Evolutionary conservation across 2,888 invertebrate species (phyloP).

Genomic region (Xestia ashworthii): DNA sequence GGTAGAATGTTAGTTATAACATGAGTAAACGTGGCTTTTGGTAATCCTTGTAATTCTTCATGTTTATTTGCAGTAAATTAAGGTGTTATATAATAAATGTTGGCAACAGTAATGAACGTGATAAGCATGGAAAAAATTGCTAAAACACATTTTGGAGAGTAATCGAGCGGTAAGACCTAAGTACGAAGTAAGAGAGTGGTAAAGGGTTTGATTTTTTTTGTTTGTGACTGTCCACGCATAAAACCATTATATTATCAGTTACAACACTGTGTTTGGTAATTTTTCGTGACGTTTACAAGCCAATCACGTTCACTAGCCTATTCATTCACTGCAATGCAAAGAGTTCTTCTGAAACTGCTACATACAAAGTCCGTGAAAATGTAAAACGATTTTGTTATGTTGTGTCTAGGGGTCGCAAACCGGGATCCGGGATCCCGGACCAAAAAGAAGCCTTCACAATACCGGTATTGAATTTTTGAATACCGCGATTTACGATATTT

Average conservation of each 20-base stretch:
- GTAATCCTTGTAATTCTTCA: constrained; percentile 34
- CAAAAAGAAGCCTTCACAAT: too few relatives aligned
- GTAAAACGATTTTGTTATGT: too few relatives aligned
- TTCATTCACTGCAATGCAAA: neutral
- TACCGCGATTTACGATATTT: too few relatives aligned
- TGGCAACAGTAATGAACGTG: constrained; percentile 1
- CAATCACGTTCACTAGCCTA: neutral
- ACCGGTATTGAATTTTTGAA: too few relatives aligned
- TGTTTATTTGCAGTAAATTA: constrained; percentile 26
- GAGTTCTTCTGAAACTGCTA: too few relatives aligned
- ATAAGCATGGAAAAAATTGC: neutral
- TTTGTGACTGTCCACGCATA: neutral
- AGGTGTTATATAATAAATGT: constrained; percentile 18
- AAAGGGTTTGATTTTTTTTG: neutral
- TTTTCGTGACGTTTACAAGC: neutral
- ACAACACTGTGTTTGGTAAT: neutral
- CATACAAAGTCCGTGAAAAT: too few relatives aligned
- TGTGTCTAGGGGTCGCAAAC: too few relatives aligned
- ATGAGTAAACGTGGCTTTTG: constrained; percentile 8
- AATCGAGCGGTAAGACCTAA: neutral
- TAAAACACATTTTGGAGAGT: neutral
- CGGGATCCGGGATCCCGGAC: too few relatives aligned
- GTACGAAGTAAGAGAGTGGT: neutral
- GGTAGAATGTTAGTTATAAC: neutral
- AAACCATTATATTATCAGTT: neutral